A percentile compares a stretch with the other conserved stretches of the same genome.
These are phyloP conservation scores for Remorina albescens DNA, from an alignment of 2,797 vertebrate species.

Conservation along the genomic window DNA sequence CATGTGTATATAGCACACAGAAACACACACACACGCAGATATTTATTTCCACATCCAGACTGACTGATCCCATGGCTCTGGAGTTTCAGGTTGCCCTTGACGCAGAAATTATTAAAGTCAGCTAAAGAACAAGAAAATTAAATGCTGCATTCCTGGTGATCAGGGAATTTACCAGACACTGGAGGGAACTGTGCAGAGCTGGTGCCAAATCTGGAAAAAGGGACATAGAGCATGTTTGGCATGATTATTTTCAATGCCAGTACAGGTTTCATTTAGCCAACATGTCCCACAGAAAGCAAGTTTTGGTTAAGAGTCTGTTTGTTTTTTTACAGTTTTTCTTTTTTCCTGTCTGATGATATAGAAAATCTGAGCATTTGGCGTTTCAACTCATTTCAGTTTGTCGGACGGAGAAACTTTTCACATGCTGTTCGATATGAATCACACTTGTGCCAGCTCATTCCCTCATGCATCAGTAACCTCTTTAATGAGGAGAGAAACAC, in stretches of 20 bases:
- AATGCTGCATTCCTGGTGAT: constrained; percentile 64
- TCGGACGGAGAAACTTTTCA: constrained; percentile 49
- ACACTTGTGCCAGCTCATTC: constrained; percentile 64
- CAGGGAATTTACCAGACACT: constrained; percentile 52
- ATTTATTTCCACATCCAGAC: constrained; percentile 51
- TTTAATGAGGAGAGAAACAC: constrained; percentile 77
- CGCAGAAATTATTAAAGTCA: constrained; percentile 65
- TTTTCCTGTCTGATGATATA: neutral
- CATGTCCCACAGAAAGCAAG: constrained; percentile 2
- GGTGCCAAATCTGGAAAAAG: constrained; percentile 47
- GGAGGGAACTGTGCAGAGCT: constrained; percentile 45
- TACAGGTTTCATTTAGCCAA: neutral
- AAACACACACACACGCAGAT: constrained; percentile 22
- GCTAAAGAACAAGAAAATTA: constrained; percentile 60
- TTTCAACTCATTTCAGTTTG: constrained; percentile 25
- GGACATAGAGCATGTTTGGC: constrained; percentile 44
- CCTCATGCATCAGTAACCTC: constrained; percentile 70
- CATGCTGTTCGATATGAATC: constrained; percentile 59
- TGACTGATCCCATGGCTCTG: constrained; percentile 43
- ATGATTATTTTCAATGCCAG: constrained; percentile 41
- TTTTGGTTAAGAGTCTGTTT: neutral
- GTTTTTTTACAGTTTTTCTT: neutral
- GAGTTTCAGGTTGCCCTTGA: constrained; percentile 56
- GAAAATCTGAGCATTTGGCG: neutral
- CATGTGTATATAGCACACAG: constrained; percentile 11